Base-by-base conservation (phyloP, 2,888 invertebrate genomes). In the Lasioglossum vierecki region DNA sequence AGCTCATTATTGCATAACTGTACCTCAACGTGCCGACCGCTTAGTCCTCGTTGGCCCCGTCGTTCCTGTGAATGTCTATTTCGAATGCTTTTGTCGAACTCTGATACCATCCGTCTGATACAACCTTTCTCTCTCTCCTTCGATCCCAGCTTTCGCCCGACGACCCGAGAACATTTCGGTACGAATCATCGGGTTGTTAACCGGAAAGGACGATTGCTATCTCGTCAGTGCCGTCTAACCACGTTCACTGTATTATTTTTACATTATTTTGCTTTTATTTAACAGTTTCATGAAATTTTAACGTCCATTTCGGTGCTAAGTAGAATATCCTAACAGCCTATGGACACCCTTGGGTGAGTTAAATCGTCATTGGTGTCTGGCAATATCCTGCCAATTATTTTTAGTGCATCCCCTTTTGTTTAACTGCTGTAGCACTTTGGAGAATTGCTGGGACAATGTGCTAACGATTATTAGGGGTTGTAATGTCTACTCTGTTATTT, bases 1-100 rank as follows among this genome's bases (percentile, higher is more conserved):
- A 94, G 94, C 95, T 95, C 94, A 94, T 95, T 95, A 95, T 95
- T 94, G 93, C 92, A 93, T 94, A 93, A 92, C 91, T 91, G 91
- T 90, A 88, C 80, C 82, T 80, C 88, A 89, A 86, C 90, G 88
- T 89, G 90, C 88, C 88, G 90, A 90, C 86, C 89, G 89, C 91
- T 91, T 91, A 88, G 88, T 88, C 84, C 77, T 70, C 78, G 77
- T 81, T 78, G 80, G 85, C 86, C 79, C 70, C 73, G 84, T 88
- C 72, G 83, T 84, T 85, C 74, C 85, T 63, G 76, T 26, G 60
- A 88, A 82, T 82, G 85, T 87, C 87, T 84, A 89, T 85, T 89
- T 84, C 82, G 74, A 82, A 70, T 49, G 76, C 78, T 72, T 76
- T 79, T 68, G 66, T 86, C 82, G 68, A 85, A 87, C 79, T 39